A percentile compares a stretch with the other conserved stretches of the same genome.
Conservation (phyloP, 1,140 invertebrate species). For the Apis mellifera region DNA sequence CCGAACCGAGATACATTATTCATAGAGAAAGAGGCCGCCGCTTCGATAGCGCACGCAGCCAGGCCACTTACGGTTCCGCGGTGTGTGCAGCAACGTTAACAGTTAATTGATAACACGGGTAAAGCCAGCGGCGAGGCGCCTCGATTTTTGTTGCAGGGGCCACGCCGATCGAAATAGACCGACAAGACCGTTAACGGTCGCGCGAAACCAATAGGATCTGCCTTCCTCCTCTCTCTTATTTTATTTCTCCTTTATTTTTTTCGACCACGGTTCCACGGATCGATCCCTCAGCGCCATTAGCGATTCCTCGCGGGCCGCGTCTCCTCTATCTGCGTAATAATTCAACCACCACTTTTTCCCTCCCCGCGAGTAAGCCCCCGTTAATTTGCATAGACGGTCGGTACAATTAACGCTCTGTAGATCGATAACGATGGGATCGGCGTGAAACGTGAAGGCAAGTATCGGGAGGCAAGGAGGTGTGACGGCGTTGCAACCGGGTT, state of each 20-base stretch:
- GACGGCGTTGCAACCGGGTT: neutral
- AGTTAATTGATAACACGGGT: conserved; percentile 68
- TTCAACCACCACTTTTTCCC: conserved; percentile 15
- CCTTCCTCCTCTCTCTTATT: conserved; percentile 28
- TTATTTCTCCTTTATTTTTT: conserved; percentile 21
- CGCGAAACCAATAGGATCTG: conserved; percentile 47
- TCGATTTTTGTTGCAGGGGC: conserved; percentile 53
- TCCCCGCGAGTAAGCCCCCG: too few relatives aligned
- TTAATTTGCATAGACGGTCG: neutral
- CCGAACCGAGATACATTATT: conserved; percentile 58
- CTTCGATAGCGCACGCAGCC: conserved; percentile 41
- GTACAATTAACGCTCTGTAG: conserved; percentile 16
- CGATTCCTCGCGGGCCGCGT: conserved; percentile 50
- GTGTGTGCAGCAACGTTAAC: conserved; percentile 53
- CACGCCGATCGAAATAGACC: conserved; percentile 56
- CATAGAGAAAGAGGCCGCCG: conserved; percentile 38
- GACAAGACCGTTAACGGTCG: conserved; percentile 60
- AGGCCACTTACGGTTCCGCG: conserved; percentile 43
- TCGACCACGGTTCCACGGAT: conserved; percentile 20
- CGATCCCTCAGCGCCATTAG: conserved; percentile 51
- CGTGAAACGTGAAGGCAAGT: neutral
- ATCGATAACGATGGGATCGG: conserved; percentile 9
- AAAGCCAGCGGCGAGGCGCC: conserved; percentile 43
- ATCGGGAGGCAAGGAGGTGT: neutral
- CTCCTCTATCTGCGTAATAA: conserved; percentile 47